Conservation (phyloP, 2,888 invertebrate genomes). For the Atrina japonica region DNA sequence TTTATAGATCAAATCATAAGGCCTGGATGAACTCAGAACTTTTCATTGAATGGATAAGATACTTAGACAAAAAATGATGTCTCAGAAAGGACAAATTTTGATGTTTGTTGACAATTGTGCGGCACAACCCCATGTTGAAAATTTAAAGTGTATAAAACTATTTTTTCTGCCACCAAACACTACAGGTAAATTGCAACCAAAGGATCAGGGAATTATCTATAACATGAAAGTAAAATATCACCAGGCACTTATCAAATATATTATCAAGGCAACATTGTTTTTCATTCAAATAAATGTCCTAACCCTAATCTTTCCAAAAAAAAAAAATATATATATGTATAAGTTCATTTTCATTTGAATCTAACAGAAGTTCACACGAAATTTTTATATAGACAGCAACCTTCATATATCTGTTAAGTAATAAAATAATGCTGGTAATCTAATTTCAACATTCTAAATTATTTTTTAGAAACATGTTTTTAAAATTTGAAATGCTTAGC, state of each 20-base stretch:
- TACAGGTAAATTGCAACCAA: conserved; percentile 2
- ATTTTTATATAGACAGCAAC: too few species aligned
- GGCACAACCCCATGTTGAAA: not conserved
- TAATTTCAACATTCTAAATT: too few species aligned
- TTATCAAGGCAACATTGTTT: too few species aligned
- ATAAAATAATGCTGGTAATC: too few species aligned
- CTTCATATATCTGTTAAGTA: too few species aligned
- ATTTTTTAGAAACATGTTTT: too few species aligned
- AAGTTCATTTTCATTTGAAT: not conserved
- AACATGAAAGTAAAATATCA: conserved; percentile 10
- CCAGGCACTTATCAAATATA: conserved; percentile 4
- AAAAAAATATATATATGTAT: too few species aligned
- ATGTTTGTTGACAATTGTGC: conserved; percentile 16
- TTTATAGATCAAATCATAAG: not conserved
- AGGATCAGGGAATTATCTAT: conserved; percentile 7
- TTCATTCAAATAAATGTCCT: too few species aligned
- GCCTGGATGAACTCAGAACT: not conserved
- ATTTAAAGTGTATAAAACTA: not conserved
- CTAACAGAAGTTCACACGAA: not conserved
- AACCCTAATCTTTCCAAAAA: too few species aligned
- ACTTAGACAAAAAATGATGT: not conserved
- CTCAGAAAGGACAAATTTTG: not conserved
- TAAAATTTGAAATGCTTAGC: too few species aligned
- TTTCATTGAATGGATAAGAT: not conserved
- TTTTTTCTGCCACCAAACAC: conserved; percentile 5